Base-by-base conservation (phyloP, 2,888 invertebrate genomes). In the Drosophila algonquin region DNA sequence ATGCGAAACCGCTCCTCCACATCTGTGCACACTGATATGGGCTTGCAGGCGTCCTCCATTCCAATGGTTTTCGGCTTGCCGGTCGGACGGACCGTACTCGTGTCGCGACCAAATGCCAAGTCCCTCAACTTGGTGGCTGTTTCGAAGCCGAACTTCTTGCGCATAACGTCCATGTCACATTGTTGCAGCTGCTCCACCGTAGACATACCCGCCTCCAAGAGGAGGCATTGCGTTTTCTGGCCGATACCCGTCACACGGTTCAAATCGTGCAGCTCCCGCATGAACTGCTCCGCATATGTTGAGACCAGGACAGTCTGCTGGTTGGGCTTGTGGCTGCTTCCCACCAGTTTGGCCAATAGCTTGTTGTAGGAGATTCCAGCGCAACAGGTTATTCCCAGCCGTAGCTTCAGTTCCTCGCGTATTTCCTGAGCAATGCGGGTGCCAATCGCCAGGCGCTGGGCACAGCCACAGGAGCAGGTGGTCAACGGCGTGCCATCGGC, bases 281-380 rank as follows among this genome's bases (percentile, higher is more conserved):
- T 94, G 80, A 97, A 94, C 71, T 93, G 93, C 58, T 93, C 91
- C 9, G 94, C 95, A 85, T 94, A 94, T 75, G 95, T 94, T 6
- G 97, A 96, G 76, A 94, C 95, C 75, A 97, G 93, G 30, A 95
- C 94, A 0, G 97, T 97, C 92, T 97, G 97, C 87, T 96, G 95
- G 91, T 97, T 95, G 7, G 97, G 97, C 91, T 96, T 97, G 89
- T 96, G 94, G 75, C 94, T 92, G 46, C 94, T 93, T 75, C 96
- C 95, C 54, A 94, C 95, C 74, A 97, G 92, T 92, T 97, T 97
- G 3, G 97, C 95, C 87, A 97, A 91, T 68, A 97, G 92, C 92
- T 97, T 97, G 91, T 97, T 97, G 85, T 96, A 96, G 40, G 96
- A 95, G 73, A 97, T 94, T 55, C 97, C 97, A 44, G 97, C 96